Conservation (phyloP, 1,140 invertebrate species). For the Thalassaphorura encarpata region DNA sequence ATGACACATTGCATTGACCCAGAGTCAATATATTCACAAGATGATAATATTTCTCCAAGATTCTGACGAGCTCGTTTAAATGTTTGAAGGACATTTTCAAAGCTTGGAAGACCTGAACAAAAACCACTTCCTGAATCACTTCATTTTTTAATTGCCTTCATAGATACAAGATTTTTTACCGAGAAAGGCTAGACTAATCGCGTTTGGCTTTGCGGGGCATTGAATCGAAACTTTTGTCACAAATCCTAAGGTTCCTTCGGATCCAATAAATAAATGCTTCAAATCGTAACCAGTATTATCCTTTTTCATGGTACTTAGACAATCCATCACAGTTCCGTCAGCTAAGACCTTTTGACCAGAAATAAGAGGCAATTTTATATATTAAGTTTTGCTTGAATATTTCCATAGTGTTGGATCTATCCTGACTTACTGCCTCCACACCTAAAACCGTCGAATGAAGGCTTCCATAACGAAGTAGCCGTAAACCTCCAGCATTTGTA, state of each 20-base stretch:
- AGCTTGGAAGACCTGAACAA: constrained; percentile 58
- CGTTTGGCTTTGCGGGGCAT: constrained; percentile 68
- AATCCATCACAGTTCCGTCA: constrained; percentile 75
- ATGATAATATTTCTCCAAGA: constrained; percentile 81
- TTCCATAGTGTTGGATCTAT: no score
- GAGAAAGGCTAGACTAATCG: constrained; percentile 74
- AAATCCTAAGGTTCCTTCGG: constrained; percentile 86
- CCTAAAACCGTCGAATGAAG: constrained; percentile 85
- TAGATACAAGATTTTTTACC: constrained; percentile 46
- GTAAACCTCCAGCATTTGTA: constrained; percentile 84
- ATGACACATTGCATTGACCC: constrained; percentile 51
- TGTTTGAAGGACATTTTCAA: constrained; percentile 63
- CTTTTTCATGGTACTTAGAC: constrained; percentile 77
- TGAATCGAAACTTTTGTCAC: constrained; percentile 86
- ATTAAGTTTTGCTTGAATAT: neutral
- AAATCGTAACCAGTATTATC: constrained; percentile 96
- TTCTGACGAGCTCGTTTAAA: constrained; percentile 59
- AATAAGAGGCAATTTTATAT: neutral
- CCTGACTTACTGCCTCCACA: constrained; percentile 71
- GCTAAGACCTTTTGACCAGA: constrained; percentile 70
- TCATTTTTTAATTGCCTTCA: neutral
- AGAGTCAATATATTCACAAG: constrained; percentile 65
- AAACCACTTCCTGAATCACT: no score
- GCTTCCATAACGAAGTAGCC: constrained; percentile 88
- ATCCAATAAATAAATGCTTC: constrained; percentile 94